Conservation (phyloP, 2,113 vertebrate genomes). For the Buteo buteo region DNA sequence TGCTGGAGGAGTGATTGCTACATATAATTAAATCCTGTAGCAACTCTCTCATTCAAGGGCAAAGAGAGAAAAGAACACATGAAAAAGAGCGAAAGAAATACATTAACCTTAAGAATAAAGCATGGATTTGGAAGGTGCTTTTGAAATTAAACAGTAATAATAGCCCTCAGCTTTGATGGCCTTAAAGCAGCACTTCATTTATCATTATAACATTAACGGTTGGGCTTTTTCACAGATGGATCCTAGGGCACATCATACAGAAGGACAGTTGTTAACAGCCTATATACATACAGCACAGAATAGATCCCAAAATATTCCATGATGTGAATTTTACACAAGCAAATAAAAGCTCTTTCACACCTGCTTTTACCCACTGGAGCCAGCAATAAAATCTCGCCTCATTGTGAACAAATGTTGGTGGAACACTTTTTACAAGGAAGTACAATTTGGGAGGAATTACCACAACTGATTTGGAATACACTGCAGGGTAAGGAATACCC, state of each 20-base stretch:
- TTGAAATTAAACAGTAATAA: background rate
- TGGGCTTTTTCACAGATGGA: background rate
- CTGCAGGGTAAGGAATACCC: background rate
- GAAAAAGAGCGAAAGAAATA: background rate
- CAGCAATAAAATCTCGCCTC: background rate
- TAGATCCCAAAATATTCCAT: background rate
- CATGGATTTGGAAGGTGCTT: background rate
- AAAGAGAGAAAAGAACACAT: background rate
- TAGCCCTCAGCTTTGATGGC: background rate
- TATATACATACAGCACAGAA: background rate
- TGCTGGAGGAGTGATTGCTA: slow-evolving; percentile 18
- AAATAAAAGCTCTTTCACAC: background rate
- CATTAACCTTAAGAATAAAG: background rate
- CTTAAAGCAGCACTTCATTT: background rate
- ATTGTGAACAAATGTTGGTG: background rate
- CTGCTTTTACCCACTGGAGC: background rate
- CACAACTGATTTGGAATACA: background rate
- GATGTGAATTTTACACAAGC: background rate
- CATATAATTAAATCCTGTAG: background rate
- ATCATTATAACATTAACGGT: background rate
- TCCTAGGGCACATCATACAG: background rate
- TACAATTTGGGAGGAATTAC: background rate
- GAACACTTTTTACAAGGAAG: background rate
- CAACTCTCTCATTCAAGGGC: background rate
- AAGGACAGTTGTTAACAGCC: background rate